Percentiles rank a stretch among this genome's conserved stretches.
These are phyloP conservation scores for Limonius californicus DNA, from an alignment of 1,140 invertebrate species.

Conservation along the genomic window DNA sequence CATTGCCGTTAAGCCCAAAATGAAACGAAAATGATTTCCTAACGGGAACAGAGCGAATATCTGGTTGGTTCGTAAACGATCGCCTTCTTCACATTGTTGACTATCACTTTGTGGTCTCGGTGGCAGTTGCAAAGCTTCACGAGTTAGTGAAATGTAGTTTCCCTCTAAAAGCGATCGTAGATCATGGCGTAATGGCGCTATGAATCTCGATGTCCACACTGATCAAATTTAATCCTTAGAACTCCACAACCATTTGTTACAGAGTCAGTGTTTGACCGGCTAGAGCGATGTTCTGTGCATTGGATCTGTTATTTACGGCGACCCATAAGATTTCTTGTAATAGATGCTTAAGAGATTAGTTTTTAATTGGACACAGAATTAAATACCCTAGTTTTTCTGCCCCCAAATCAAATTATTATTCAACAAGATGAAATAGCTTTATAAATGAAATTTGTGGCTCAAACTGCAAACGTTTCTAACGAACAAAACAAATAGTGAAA, in stretches of 20 bases:
- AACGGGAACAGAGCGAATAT: too few relatives aligned
- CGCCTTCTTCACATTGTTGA: conserved; percentile 7
- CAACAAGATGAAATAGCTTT: not conserved
- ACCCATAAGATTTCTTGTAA: conserved; percentile 25
- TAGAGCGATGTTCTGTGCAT: conserved; percentile 31
- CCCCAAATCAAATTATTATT: too few relatives aligned
- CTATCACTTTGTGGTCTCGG: conserved; percentile 23
- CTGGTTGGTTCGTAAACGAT: not conserved
- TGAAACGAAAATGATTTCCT: not conserved
- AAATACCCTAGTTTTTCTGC: too few relatives aligned
- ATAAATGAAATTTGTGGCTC: not conserved
- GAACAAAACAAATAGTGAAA: too few relatives aligned
- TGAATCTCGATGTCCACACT: conserved; percentile 49
- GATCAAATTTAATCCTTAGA: conserved; percentile 50
- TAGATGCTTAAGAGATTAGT: conserved; percentile 29
- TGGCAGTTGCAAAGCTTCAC: conserved; percentile 26
- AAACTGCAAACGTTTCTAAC: too few relatives aligned
- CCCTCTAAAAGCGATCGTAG: conserved; percentile 47
- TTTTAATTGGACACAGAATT: conserved; percentile 1
- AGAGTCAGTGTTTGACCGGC: conserved; percentile 39
- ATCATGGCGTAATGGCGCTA: conserved; percentile 49
- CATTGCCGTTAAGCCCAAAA: too few relatives aligned
- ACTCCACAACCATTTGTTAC: conserved; percentile 42
- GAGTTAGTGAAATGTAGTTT: conserved; percentile 29
- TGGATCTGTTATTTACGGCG: conserved; percentile 28